Evolutionary conservation across 37 sponge, comb jelly and placozoan genomes (phyloP).

Genomic region (Theonella swinhoei): DNA sequence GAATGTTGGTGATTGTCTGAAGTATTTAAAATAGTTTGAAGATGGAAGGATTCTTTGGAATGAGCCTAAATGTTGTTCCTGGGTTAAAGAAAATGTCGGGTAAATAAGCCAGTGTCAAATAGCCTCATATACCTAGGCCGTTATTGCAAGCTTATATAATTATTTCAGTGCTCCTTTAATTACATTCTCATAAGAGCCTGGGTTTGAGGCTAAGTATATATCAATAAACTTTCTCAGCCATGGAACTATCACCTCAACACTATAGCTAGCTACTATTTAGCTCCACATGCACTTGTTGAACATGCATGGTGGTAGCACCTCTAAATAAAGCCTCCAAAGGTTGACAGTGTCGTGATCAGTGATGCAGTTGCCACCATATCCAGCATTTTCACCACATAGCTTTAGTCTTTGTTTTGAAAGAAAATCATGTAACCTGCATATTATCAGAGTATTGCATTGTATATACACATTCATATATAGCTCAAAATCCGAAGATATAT

Average conservation of each 20-base stretch:
- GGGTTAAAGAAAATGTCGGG: neutral
- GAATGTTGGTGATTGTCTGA: neutral
- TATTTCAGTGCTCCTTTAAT: no score
- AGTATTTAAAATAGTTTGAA: neutral
- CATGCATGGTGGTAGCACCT: no score
- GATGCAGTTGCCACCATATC: slow-evolving; percentile 68
- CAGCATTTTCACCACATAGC: slow-evolving; percentile 38
- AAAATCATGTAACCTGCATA: slow-evolving; percentile 27
- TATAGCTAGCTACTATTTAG: neutral
- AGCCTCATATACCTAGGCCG: no score
- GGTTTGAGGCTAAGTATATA: no score
- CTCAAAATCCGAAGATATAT: neutral
- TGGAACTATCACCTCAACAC: neutral
- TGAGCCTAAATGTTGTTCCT: slow-evolving; percentile 6
- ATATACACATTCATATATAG: neutral
- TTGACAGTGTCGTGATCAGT: slow-evolving; percentile 31
- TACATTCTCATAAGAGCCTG: no score
- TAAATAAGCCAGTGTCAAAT: no score
- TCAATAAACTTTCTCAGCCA: no score
- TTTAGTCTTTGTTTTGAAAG: neutral
- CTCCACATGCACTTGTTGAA: no score
- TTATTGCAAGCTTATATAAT: neutral
- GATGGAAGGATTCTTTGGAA: slow-evolving; percentile 5
- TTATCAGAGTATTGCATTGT: neutral
- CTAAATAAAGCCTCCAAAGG: slow-evolving; percentile 60